A percentile compares a stretch with the other conserved stretches of the same genome.
Conservation (phyloP, 1,140 invertebrate genomes). For the Ptiloglossa arizonensis region DNA sequence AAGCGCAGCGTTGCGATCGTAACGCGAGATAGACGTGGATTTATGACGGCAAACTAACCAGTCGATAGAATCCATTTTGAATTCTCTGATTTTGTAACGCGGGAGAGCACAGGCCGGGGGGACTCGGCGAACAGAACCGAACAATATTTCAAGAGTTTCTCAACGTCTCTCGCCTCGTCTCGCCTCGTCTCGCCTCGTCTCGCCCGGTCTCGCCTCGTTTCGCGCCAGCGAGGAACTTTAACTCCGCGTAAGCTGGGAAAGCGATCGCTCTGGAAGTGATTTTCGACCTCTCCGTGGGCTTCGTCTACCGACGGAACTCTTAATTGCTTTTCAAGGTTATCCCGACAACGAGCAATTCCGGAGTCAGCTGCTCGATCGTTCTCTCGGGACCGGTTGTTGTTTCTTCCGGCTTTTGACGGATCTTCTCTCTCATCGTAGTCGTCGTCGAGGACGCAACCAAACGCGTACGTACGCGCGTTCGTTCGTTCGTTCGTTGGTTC, state of each 20-base stretch:
- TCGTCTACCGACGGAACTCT: constrained; percentile 28
- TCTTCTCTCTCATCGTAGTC: too few species aligned
- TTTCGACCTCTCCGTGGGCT: constrained; percentile 44
- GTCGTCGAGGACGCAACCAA: too few species aligned
- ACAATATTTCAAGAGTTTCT: background rate
- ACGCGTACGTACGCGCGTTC: too few species aligned
- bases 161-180: background rate
- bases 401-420: background rate
- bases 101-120: too few species aligned
- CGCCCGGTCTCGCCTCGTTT: too few species aligned
- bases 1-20: background rate
- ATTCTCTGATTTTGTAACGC: background rate
- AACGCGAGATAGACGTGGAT: background rate
- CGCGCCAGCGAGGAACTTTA: too few species aligned
- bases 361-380: constrained; percentile 33
- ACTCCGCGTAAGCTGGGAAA: background rate
- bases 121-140: background rate
- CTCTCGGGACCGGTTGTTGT: background rate
- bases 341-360: constrained; percentile 31
- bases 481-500: too few species aligned
- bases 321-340: constrained; percentile 59
- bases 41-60: constrained; percentile 4
- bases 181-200: too few species aligned
- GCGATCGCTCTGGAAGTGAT: constrained; percentile 51
- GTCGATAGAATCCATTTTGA: background rate